Evolutionary conservation across 2,888 invertebrate species (phyloP).

Genomic region (Ischnus inquisitorius): DNA sequence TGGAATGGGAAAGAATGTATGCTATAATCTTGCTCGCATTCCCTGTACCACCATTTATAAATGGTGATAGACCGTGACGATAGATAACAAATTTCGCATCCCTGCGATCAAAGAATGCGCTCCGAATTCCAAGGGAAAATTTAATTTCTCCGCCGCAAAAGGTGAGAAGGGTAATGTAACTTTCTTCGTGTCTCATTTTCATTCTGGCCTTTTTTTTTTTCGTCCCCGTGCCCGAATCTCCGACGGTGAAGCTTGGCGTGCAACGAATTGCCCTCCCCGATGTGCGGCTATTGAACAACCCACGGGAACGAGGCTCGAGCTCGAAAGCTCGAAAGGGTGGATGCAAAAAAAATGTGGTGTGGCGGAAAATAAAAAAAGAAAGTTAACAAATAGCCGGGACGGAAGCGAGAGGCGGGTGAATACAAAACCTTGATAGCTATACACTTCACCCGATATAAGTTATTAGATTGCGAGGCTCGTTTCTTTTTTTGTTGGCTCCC

Average conservation of each 20-base stretch:
- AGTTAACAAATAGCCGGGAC: conserved; percentile 37
- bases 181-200: conserved; percentile 13
- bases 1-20: not conserved
- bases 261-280: conserved; percentile 36
- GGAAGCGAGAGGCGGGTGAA: conserved; percentile 41
- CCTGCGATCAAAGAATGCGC: not conserved
- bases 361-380: conserved; percentile 1
- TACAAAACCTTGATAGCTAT: conserved; percentile 11
- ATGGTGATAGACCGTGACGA: not conserved
- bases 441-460: conserved; percentile 34
- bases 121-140: not conserved
- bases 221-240: conserved; percentile 2
- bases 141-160: conserved; percentile 8
- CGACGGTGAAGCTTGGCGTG: conserved; percentile 25
- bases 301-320: conserved; percentile 14
- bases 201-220: conserved; percentile 5
- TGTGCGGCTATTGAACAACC: conserved; percentile 9
- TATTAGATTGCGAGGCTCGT: conserved; percentile 21
- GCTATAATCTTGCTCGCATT: not conserved
- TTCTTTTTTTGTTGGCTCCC: conserved; percentile 27
- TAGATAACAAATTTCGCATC: not conserved
- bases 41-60: not conserved
- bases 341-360: conserved; percentile 28
- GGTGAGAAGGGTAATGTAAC: conserved; percentile 2
- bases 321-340: conserved; percentile 1